These are phyloP conservation scores for Cyclina sinensis DNA, from an alignment of 1,140 invertebrate genomes.

Conservation along the genomic window DNA sequence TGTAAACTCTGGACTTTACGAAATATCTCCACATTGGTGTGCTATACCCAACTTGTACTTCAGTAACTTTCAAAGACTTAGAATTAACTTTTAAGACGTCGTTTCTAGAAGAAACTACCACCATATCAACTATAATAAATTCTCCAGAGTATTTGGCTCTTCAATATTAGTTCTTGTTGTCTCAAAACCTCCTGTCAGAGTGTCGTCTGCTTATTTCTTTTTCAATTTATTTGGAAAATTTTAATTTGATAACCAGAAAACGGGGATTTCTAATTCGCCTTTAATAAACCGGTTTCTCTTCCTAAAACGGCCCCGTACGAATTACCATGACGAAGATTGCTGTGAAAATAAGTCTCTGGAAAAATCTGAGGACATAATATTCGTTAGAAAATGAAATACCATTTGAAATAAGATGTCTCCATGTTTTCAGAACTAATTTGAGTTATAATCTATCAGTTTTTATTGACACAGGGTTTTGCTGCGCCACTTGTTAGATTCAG, in stretches of 20 bases:
- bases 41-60: no score
- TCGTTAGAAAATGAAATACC: neutral
- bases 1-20: no score
- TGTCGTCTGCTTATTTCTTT: neutral
- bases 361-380: neutral
- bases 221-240: constrained; percentile 16
- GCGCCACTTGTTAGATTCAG: neutral
- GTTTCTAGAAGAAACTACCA: no score
- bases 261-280: neutral
- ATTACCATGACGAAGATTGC: neutral
- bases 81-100: no score
- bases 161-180: neutral
- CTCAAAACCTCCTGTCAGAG: neutral
- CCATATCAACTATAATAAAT: neutral
- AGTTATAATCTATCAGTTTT: neutral
- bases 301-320: constrained; percentile 12
- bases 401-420: constrained; percentile 1
- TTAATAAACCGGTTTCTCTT: neutral
- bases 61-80: no score
- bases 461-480: neutral
- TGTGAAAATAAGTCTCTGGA: neutral
- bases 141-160: neutral
- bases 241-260: neutral
- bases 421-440: neutral
- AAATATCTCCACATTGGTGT: no score